Base-by-base conservation (phyloP, 2,113 vertebrate genomes). In the Rhombomys opimus region DNA sequence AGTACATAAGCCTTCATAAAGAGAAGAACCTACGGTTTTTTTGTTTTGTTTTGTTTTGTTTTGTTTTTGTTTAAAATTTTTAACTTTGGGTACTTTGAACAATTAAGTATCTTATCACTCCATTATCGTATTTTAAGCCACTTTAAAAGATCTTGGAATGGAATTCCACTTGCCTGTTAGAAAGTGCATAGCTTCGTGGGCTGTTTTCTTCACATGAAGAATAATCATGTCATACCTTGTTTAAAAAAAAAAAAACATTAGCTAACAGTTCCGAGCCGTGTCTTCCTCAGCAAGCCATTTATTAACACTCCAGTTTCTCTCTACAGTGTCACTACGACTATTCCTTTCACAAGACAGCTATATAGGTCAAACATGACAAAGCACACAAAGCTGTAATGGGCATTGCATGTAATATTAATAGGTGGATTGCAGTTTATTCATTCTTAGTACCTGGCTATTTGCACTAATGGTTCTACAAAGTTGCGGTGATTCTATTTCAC, bases 331-430 rank as follows among this genome's bases (percentile, higher is more conserved):
- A 73, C 63, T 87, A 41, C 23, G 67, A 7, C 27, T 91, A 80
- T 17, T 68, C 82, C 78, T 65, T 96, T 94, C 41, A 89, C 8
- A 95, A 87, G n/a, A 87, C 76, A 89, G 22, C 18, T 84, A 12
- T 78, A 70, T 94, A 96, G 15, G 35, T 94, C 87, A 93, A 85
- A 91, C 78, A 27, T 70, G 38, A 59, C 65, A 82, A 89, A 65
- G 30, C 91, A 15, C 4, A 70, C 70, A 89, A 76, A 90, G 46
- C 67, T 89, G 7, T 87, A 76, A 87, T 96, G 85, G 86, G 2
- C 5, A 50, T 50, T 23, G n/a, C 52, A 7, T 70, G 11, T 35
- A 94, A 23, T 78, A 80, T 70, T 63, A 80, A 78, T 68, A 81
- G 86, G 54, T 54, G 86, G 1, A 41, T 75, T 50, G 7, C 41